These are phyloP conservation scores for Philereme transversata DNA, from an alignment of 2,888 invertebrate genomes.

Conservation along the genomic window DNA sequence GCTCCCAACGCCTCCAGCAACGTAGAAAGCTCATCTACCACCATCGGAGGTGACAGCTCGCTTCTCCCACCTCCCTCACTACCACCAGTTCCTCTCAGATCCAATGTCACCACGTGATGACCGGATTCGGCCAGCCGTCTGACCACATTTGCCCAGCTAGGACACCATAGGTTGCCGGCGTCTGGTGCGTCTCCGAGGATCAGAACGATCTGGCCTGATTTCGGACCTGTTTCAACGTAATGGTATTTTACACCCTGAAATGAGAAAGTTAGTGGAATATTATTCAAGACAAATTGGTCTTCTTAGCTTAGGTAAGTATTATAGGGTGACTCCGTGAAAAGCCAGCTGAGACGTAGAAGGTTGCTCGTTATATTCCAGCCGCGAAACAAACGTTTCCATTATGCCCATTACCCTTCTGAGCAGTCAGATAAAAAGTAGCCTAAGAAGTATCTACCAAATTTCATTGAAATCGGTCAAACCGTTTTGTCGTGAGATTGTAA, in stretches of 20 bases:
- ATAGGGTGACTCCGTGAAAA: no score
- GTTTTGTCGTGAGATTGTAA: no score
- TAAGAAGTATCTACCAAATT: no score
- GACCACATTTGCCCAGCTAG: conserved; percentile 65
- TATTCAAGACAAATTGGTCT: no score
- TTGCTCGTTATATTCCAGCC: no score
- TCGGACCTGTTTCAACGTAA: conserved; percentile 75
- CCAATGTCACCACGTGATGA: conserved; percentile 69
- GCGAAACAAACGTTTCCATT: no score
- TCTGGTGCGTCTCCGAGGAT: conserved; percentile 76
- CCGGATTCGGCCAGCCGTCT: conserved; percentile 59
- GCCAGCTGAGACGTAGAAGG: no score
- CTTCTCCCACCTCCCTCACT: conserved; percentile 68
- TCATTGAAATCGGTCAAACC: no score
- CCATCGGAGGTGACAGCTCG: conserved; percentile 68
- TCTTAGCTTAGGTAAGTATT: no score
- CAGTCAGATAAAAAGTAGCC: no score
- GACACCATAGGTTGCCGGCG: conserved; percentile 62
- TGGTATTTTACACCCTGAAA: conserved; percentile 78
- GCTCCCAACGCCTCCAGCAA: conserved; percentile 67
- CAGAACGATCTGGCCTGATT: conserved; percentile 60
- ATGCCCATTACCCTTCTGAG: no score
- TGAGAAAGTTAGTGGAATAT: conserved; percentile 3
- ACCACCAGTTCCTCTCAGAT: conserved; percentile 73
- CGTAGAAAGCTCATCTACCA: conserved; percentile 64